Evolutionary conservation across 2,888 invertebrate genomes (phyloP).

Genomic region (Cephus rjabovi): DNA sequence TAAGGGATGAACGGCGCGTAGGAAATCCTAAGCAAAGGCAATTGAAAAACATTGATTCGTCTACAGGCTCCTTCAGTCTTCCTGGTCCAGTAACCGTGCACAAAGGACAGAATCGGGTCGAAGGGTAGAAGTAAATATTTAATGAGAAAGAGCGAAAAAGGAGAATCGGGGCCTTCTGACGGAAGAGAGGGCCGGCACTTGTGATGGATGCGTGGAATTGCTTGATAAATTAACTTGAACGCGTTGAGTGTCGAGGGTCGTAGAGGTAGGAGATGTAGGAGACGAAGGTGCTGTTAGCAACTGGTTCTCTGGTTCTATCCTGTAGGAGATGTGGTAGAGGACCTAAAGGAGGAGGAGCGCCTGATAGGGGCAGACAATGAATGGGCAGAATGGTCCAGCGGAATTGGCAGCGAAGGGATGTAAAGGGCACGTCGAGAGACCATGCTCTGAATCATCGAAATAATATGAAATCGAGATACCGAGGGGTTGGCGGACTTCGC

Average conservation of each 20-base stretch:
- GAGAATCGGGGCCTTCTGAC: conserved; percentile 12
- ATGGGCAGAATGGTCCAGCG: background rate
- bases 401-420: conserved; percentile 13
- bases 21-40: background rate
- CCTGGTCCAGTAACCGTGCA: background rate
- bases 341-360: background rate
- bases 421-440: conserved; percentile 8
- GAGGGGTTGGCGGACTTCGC: background rate
- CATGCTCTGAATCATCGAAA: conserved; percentile 7
- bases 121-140: conserved; percentile 11
- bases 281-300: conserved; percentile 15
- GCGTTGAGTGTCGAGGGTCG: conserved; percentile 3
- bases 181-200: conserved; percentile 23
- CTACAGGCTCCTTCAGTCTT: background rate
- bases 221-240: conserved; percentile 37
- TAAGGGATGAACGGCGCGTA: background rate
- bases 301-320: conserved; percentile 17
- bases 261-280: conserved; percentile 8
- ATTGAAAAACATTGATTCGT: background rate
- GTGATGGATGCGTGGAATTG: conserved; percentile 34
- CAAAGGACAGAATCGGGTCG: background rate
- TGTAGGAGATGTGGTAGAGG: conserved; percentile 1
- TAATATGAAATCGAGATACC: background rate
- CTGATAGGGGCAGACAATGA: conserved; percentile 23
- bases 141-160: conserved; percentile 27